These are phyloP conservation scores for Phrynocephalus vlangalii DNA, from an alignment of 2,797 vertebrate genomes.

Conservation along the genomic window DNA sequence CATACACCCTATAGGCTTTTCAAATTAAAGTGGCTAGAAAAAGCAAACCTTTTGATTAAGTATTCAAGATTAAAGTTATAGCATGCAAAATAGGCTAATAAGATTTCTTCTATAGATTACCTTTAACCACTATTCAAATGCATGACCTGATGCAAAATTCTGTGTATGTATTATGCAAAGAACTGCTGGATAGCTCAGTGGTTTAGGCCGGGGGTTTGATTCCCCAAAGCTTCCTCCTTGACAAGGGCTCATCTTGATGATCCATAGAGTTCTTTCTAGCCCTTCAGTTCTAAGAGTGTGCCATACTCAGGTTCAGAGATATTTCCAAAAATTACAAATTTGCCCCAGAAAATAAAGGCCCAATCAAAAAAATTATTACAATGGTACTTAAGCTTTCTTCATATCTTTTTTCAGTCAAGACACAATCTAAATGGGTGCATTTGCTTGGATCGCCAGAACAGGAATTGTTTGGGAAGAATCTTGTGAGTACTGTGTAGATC, in stretches of 20 bases:
- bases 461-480: not conserved
- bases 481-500: not conserved
- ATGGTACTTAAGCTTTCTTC: not conserved
- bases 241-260: too few species aligned
- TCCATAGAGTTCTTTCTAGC: too few species aligned
- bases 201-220: too few species aligned
- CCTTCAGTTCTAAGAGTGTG: too few species aligned
- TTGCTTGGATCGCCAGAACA: too few species aligned
- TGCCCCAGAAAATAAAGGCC: not conserved
- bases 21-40: not conserved
- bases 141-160: too few species aligned
- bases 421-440: not conserved
- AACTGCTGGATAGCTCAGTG: too few species aligned
- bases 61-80: not conserved
- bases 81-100: not conserved
- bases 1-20: conserved; percentile 11
- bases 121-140: not conserved
- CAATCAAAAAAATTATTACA: not conserved
- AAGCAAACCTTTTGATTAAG: not conserved
- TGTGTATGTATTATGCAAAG: too few species aligned
- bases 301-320: not conserved
- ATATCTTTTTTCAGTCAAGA: not conserved
- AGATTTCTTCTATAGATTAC: not conserved
- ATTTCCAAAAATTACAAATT: not conserved
- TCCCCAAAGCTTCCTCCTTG: too few species aligned